Conservation (phyloP, 2,888 invertebrate genomes). For the Tuberolachnus salignus region DNA sequence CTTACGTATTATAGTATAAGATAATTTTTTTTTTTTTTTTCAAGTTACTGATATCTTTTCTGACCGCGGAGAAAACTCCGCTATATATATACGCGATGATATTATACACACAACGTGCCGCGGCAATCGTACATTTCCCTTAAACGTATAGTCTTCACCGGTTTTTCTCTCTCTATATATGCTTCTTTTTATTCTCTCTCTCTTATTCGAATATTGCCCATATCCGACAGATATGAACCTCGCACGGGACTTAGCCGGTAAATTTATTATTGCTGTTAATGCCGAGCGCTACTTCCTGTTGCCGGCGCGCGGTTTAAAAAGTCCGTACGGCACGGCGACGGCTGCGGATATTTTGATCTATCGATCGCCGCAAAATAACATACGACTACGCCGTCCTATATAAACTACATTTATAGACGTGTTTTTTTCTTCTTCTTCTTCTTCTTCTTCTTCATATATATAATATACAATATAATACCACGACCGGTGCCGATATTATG, state of each 20-base stretch:
- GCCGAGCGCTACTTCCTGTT: constrained; percentile 39
- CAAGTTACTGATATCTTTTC: constrained; percentile 12
- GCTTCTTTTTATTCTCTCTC: background rate
- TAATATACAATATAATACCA: too few species aligned
- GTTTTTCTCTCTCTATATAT: constrained; percentile 3
- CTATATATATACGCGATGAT: too few species aligned
- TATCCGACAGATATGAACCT: background rate
- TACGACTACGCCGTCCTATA: background rate
- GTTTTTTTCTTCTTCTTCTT: background rate
- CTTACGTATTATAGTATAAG: constrained; percentile 23
- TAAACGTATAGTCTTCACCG: background rate
- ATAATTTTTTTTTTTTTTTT: background rate
- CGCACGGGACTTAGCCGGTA: background rate
- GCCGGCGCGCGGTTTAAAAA: constrained; percentile 3
- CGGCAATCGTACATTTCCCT: constrained; percentile 21
- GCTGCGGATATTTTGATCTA: constrained; percentile 33
- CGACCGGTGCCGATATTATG: constrained; percentile 8
- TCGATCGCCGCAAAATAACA: background rate
- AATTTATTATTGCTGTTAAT: constrained; percentile 39
- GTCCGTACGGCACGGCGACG: background rate
- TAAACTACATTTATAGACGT: constrained; percentile 19
- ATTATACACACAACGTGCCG: too few species aligned
- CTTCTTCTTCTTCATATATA: too few species aligned
- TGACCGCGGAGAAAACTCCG: background rate
- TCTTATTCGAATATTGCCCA: background rate